Evolutionary conservation across 1,140 invertebrate species (phyloP), one percentile per base, ranked within the genome.

Genomic region (Acromyrmex heyeri): DNA sequence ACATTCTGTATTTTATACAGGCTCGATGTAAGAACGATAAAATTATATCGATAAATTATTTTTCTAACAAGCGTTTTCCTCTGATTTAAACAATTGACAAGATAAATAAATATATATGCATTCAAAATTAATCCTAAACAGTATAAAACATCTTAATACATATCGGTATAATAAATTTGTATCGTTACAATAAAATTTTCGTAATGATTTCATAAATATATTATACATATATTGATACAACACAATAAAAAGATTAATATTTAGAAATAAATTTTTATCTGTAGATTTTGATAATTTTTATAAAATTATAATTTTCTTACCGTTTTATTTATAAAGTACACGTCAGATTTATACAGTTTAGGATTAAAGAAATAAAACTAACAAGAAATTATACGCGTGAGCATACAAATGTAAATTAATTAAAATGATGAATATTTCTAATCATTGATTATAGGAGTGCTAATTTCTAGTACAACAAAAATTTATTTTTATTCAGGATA

Each of bases 31-130:
- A 83, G 21, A 44, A 81, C 21, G 53, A 61, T 62, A 55, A 48
- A 73, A 48, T 75, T 75, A 61, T 75, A 72, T 83, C 79, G 57
- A 83, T 83, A 83, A 83, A 83, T 83, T 83, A 83, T 83, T 83
- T 83, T 83, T 83, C 69, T 83, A 83, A 55, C 55, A 75, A 62
- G 59, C 30, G 14, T 59, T 83, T 75, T 48, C 24, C 30, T 72
- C 34, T 83, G 14, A 83, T 83, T 83, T 83, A n/a, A 62, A 83
- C 6, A 61, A 83, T 75, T 27, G n/a, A 61, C 34, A 61, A 81
- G 57, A 81, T 79, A 21, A 38, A 55, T 18, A 34, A 24, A 44
- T 59, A 57, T 24, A n/a, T 5, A 21, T 53, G 53, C 34, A 61
- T 27, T 73, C 10, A 21, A n/a, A n/a, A 34, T 83, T 62, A 75